These are phyloP conservation scores for Brachyopa scutellaris DNA, from an alignment of 2,888 invertebrate species.

Conservation along the genomic window DNA sequence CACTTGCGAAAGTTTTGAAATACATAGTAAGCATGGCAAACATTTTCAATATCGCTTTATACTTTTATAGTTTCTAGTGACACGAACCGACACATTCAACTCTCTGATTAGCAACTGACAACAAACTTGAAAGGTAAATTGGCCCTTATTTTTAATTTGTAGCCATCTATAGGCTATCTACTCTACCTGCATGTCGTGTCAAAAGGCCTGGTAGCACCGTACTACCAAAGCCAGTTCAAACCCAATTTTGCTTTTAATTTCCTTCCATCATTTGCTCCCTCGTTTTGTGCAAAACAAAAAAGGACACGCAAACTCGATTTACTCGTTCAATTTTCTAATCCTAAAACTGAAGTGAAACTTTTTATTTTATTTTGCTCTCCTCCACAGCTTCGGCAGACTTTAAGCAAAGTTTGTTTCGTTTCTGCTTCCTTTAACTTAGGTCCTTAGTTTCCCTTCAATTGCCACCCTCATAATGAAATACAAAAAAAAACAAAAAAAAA, in stretches of 20 bases:
- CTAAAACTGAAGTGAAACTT: constrained; percentile 45
- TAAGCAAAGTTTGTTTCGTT: constrained; percentile 35
- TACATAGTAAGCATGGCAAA: no score
- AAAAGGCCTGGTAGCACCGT: constrained; percentile 7
- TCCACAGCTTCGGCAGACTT: constrained; percentile 2
- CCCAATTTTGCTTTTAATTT: constrained; percentile 65
- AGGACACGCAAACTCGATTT: constrained; percentile 60
- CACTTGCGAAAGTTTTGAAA: no score
- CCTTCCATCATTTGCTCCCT: constrained; percentile 30
- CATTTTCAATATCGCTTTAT: no score
- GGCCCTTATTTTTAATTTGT: constrained; percentile 30
- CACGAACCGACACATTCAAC: no score
- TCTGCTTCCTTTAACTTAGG: constrained; percentile 4
- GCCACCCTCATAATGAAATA: constrained; percentile 64
- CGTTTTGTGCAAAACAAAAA: not conserved
- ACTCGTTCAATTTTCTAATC: constrained; percentile 60
- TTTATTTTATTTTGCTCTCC: no score
- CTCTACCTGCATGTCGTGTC: constrained; percentile 35
- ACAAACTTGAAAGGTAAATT: constrained; percentile 24
- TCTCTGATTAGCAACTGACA: no score
- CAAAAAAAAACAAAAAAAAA: constrained; percentile 34
- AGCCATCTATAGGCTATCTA: constrained; percentile 18
- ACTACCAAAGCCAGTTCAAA: constrained; percentile 41
- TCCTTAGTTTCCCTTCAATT: constrained; percentile 39
- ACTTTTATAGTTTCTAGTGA: no score